Percentiles rank a stretch among this genome's conserved stretches.
Conservation (phyloP, 2,888 invertebrate genomes). For the Octodonta nipae region DNA sequence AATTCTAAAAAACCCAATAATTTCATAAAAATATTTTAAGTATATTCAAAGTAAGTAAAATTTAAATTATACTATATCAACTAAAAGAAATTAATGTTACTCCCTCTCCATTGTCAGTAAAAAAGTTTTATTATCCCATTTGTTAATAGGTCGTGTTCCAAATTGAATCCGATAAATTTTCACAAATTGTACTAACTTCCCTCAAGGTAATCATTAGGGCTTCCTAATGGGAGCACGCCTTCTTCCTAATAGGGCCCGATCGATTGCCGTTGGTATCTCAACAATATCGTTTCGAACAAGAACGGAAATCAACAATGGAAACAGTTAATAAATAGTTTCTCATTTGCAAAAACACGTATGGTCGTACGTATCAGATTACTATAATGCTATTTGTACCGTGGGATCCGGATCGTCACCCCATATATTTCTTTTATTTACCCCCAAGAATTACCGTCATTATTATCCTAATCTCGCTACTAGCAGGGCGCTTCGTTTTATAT, state of each 20-base stretch:
- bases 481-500: too few species aligned
- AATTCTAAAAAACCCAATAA: too few species aligned
- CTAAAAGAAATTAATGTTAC: too few species aligned
- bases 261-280: conserved; percentile 8
- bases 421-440: not conserved
- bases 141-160: not conserved
- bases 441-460: too few species aligned
- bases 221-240: conserved; percentile 12
- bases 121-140: not conserved
- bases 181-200: not conserved
- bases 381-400: conserved; percentile 29
- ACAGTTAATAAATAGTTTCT: conserved; percentile 33
- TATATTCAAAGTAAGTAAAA: too few species aligned
- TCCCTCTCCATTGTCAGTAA: too few species aligned
- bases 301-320: conserved; percentile 21
- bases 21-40: too few species aligned
- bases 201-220: conserved; percentile 7
- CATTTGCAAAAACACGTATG: conserved; percentile 35
- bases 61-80: too few species aligned
- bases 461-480: too few species aligned
- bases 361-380: conserved; percentile 33
- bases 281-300: too few species aligned
- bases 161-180: not conserved
- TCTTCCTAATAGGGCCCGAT: conserved; percentile 12
- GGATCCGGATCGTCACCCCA: conserved; percentile 15